These are phyloP conservation scores for Stenichneumon culpator DNA, from an alignment of 2,888 invertebrate genomes.

Conservation along the genomic window DNA sequence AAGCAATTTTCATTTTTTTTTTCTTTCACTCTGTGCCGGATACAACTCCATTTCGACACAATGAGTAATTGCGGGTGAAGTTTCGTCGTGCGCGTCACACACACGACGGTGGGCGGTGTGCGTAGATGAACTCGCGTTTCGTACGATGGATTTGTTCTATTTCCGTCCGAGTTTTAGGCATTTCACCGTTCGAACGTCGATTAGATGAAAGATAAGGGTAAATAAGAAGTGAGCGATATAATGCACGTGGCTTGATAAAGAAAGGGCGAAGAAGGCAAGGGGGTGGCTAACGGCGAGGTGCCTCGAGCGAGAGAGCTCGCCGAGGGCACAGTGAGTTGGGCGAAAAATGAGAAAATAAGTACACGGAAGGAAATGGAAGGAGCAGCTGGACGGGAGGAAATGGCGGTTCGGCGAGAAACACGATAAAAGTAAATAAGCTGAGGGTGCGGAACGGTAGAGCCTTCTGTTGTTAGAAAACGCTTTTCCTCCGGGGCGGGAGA, in stretches of 20 bases:
- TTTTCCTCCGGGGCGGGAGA: conserved; percentile 37
- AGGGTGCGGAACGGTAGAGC: conserved; percentile 45
- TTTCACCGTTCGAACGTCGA: conserved; percentile 5
- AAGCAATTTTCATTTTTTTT: conserved; percentile 2
- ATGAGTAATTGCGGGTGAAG: conserved; percentile 44
- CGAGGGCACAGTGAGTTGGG: conserved; percentile 51
- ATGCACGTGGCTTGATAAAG: conserved; percentile 1
- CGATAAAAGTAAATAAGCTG: conserved; percentile 77
- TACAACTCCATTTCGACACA: conserved; percentile 33
- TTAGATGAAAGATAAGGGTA: conserved; percentile 11
- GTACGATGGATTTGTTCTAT: background rate
- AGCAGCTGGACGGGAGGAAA: conserved; percentile 55
- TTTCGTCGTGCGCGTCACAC: conserved; percentile 6
- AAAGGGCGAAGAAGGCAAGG: background rate
- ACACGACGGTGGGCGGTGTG: background rate
- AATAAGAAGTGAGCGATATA: background rate
- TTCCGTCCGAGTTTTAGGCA: background rate
- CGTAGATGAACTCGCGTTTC: background rate
- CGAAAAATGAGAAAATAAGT: conserved; percentile 76
- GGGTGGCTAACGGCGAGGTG: conserved; percentile 18
- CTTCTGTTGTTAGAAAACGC: conserved; percentile 74
- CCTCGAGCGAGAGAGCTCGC: conserved; percentile 29
- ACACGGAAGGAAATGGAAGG: conserved; percentile 68
- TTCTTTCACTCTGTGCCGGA: background rate
- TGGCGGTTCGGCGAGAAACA: conserved; percentile 39